Base-by-base conservation (phyloP, 2,113 vertebrate species). In the Coptodon bakossiorum region DNA sequence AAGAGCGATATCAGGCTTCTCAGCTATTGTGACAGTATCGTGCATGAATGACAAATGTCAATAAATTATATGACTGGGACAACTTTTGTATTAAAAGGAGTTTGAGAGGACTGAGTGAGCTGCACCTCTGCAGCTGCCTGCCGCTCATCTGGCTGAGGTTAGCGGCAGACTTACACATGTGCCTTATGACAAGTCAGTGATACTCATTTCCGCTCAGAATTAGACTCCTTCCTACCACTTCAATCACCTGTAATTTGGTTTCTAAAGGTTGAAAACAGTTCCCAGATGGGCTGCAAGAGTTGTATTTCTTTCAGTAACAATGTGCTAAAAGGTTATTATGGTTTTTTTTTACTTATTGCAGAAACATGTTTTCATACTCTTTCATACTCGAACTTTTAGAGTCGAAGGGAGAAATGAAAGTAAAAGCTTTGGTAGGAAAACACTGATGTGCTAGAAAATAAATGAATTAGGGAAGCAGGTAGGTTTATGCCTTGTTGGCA, bases 291-390 rank as follows among this genome's bases (percentile, higher is more conserved):
- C 5, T 71, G 0, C n/a, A 43, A 43, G n/a, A 43, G 24, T 48
- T 29, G 9, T 17, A 7, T 48, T 76, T 50, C 16, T 50, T 48
- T 48, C 6, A 76, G 43, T 48, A 31, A 29, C 43, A 76, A 19
- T 48, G 24, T 76, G 43, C 43, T 76, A 12, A 50, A 50, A 76
- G 9, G 43, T 78, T 50, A 29, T 76, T 14, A 63, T 63, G 29
- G 0, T 0, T 0, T 7, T 17, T 10, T 11, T 29, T 11, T 1
- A 29, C 9, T 76, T 50, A 19, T 31, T 29, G 16, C 27, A 76
- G 9, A 73, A 73, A 45, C 40, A 50, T 73, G 9, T 48, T 50
- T 76, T 78, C 24, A 29, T 53, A 29, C 27, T 29, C 27, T 29
- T 29, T 29, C 27, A 29, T 63, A 31, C 6, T 29, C 1, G 1